Percentiles rank a stretch among this genome's conserved stretches.
Evolutionary conservation across 2,113 vertebrate genomes (phyloP).

Genomic region (Chrysochloris asiatica): DNA sequence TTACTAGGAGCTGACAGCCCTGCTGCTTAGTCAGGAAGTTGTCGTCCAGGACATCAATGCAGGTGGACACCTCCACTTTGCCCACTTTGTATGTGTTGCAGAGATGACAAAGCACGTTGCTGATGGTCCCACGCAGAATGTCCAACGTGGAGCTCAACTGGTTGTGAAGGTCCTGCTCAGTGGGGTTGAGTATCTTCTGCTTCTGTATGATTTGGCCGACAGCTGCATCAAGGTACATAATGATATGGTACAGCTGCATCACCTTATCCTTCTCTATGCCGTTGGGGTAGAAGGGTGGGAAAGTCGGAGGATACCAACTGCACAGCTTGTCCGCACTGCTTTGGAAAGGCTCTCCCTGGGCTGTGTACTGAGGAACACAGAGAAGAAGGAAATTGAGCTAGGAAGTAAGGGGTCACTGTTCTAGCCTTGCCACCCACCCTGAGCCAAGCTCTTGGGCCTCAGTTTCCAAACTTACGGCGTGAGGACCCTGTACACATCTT

Average conservation of each 20-base stretch:
- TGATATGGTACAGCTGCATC: conserved; percentile 85
- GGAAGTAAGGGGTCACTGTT: not conserved
- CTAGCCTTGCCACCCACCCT: not conserved
- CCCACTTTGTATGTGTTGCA: conserved; percentile 84
- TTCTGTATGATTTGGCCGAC: conserved; percentile 84
- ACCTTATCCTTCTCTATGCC: conserved; percentile 81
- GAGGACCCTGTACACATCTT: not conserved
- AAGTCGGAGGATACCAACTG: conserved; percentile 78
- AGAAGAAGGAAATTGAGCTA: not conserved
- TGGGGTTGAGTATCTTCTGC: conserved; percentile 81
- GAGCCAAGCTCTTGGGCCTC: not conserved
- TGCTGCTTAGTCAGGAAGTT: conserved; percentile 84
- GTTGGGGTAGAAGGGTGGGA: conserved; percentile 79
- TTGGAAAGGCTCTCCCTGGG: conserved; percentile 83
- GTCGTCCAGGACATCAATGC: conserved; percentile 66
- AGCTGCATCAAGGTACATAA: conserved; percentile 79
- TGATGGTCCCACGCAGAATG: conserved; percentile 82
- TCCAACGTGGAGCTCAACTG: conserved; percentile 81
- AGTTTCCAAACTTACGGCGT: not conserved
- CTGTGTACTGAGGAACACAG: conserved; percentile 78
- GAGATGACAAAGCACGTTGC: conserved; percentile 86
- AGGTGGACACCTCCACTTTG: conserved; percentile 82
- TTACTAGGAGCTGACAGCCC: conserved; percentile 86
- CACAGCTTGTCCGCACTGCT: conserved; percentile 81
- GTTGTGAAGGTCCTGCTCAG: conserved; percentile 67